Base-by-base conservation (phyloP, 2,113 vertebrate genomes). In the Ptychochromis oligacanthus region DNA sequence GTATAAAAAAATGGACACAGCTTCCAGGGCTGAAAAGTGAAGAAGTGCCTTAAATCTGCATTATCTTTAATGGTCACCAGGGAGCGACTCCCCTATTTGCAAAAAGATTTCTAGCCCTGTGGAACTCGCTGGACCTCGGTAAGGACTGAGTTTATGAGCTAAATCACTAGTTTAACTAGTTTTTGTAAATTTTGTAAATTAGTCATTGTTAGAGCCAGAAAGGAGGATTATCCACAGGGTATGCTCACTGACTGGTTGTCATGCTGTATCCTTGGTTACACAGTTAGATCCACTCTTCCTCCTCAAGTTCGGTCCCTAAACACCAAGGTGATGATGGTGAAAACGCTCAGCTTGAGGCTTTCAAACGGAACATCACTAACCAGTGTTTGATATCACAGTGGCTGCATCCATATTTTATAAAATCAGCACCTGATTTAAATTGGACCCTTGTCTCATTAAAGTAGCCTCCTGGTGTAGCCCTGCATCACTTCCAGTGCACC, bases 321-420 rank as follows among this genome's bases (percentile, higher is more conserved):
- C 61, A 40, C 61, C 36, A 34, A 64, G 22, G 26, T 46, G 22
- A 67, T 46, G 40, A 46, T 67, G 7, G 6, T 46, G 38, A 11
- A 67, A 67, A 46, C n/a, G 24, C 22, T 43, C 38, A 65, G 24
- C 38, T 67, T 22, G n/a, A 38, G 34, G 38, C 38, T 46, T 26
- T 22, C 46, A 26, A 46, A 67, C 0, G 0, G 10, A 67, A 2
- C 0, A 1, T 67, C 5, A 0, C 3, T 4, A 26, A 52, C 17
- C 15, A 7, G 7, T 43, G 40, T 43, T 43, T 43, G 40, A 43
- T 4, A 4, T 12, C 11, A 43, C 40, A 13, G 40, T 43, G 40
- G 40, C 10, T 43, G 13, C 13, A 11, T 43, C 40, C 40, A 12
- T 40, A 8, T 40, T 40, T 40, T 40, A 38, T 38, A 38, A 8